Evolutionary conservation across 2,888 invertebrate species (phyloP).

Genomic region (Zeuzera pyrina): DNA sequence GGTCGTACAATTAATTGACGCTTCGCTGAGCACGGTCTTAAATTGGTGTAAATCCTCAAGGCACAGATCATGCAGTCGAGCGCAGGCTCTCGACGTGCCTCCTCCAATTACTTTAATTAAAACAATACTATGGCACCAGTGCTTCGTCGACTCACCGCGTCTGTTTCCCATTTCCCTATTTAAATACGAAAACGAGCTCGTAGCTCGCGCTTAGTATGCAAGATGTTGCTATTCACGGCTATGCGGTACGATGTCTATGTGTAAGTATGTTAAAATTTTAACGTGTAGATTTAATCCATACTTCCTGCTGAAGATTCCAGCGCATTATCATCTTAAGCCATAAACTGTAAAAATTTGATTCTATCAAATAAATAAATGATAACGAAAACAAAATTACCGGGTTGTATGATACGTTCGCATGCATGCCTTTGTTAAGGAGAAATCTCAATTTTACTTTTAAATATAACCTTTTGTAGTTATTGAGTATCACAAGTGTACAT

Average conservation of each 20-base stretch:
- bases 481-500: too few relatives aligned
- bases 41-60: constrained; percentile 71
- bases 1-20: constrained; percentile 55
- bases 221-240: constrained; percentile 57
- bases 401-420: too few relatives aligned
- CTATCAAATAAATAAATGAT: too few relatives aligned
- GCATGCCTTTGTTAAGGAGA: too few relatives aligned
- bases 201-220: constrained; percentile 58
- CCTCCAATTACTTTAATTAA: constrained; percentile 74
- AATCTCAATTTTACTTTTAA: too few relatives aligned
- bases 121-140: constrained; percentile 68
- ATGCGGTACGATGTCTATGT: constrained; percentile 7
- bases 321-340: too few relatives aligned
- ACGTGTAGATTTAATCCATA: constrained; percentile 2
- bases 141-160: constrained; percentile 66
- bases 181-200: constrained; percentile 71
- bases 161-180: constrained; percentile 72
- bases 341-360: too few relatives aligned
- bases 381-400: too few relatives aligned
- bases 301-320: too few relatives aligned
- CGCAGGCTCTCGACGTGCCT: constrained; percentile 63
- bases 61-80: constrained; percentile 66
- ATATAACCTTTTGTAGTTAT: too few relatives aligned
- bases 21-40: constrained; percentile 54
- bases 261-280: not conserved